A percentile compares a stretch with the other conserved stretches of the same genome.
Conservation (phyloP, 2,113 vertebrate genomes). For the Beaufortia kweichowensis region DNA sequence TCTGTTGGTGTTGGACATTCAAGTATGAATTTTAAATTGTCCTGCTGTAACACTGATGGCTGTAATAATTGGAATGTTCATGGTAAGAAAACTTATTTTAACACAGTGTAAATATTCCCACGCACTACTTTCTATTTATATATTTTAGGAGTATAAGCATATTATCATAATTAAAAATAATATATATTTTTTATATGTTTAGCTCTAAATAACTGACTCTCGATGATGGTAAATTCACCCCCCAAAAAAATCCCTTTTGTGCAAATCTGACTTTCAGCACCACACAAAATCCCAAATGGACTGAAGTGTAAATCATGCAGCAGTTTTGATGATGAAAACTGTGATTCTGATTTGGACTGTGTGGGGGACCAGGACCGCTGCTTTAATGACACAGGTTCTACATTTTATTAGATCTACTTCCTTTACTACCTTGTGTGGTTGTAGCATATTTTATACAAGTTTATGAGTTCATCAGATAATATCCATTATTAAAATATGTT, state of each 20-base stretch:
- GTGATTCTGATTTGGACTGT: slow-evolving; percentile 6
- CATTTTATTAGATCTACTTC: no score
- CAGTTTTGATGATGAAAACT: background rate
- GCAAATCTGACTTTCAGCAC: background rate
- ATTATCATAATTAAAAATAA: no score
- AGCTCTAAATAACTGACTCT: no score
- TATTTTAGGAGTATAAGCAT: no score
- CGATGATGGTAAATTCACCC: no score
- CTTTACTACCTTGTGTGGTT: no score
- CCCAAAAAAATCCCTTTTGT: background rate
- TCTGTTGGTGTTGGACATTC: background rate
- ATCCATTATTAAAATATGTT: no score
- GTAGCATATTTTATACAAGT: no score
- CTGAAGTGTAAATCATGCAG: background rate
- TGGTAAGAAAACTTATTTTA: background rate
- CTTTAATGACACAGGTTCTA: background rate
- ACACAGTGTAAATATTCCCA: no score
- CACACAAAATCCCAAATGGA: slow-evolving; percentile 27
- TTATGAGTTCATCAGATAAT: no score
- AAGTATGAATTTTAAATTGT: background rate
- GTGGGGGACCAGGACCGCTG: slow-evolving; percentile 28
- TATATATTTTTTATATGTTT: no score
- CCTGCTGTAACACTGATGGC: slow-evolving; percentile 5
- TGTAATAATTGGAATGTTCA: background rate
- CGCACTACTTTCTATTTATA: no score